A percentile compares a stretch with the other conserved stretches of the same genome.
Evolutionary conservation across 2,113 vertebrate species (phyloP).

Genomic region (Patagioenas fasciata): DNA sequence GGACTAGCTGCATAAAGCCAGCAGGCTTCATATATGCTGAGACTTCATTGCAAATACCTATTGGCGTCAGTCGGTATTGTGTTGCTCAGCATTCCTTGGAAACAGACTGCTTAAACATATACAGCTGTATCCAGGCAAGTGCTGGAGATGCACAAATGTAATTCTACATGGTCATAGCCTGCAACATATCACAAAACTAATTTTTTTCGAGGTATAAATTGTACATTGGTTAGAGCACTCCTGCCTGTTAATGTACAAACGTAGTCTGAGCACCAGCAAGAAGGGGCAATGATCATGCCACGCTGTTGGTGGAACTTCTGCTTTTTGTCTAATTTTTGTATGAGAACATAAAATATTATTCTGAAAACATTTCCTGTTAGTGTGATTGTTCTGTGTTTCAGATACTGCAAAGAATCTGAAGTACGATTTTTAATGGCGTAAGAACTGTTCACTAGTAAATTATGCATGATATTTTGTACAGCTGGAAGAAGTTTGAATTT

Average conservation of each 20-base stretch:
- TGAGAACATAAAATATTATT: neutral
- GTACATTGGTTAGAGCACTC: neutral
- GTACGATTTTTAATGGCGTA: neutral
- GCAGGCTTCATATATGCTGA: neutral
- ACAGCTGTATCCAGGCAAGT: neutral
- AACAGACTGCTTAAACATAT: neutral
- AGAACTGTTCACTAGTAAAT: neutral
- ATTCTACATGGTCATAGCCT: neutral
- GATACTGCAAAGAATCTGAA: neutral
- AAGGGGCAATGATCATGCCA: rapidly evolving
- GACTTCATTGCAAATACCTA: neutral
- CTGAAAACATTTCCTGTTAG: neutral
- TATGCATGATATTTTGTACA: neutral
- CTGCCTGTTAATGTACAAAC: neutral
- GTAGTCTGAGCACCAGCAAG: neutral
- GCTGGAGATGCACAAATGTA: neutral
- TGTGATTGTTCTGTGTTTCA: neutral
- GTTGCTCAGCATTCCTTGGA: neutral
- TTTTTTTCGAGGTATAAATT: neutral
- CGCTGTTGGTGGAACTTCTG: neutral
- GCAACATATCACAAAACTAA: neutral
- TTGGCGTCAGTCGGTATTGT: neutral
- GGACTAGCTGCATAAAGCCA: neutral
- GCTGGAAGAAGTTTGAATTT: neutral
- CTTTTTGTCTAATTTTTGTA: neutral